Conservation (phyloP, 1,140 invertebrate species). For the Octopus sinensis region DNA sequence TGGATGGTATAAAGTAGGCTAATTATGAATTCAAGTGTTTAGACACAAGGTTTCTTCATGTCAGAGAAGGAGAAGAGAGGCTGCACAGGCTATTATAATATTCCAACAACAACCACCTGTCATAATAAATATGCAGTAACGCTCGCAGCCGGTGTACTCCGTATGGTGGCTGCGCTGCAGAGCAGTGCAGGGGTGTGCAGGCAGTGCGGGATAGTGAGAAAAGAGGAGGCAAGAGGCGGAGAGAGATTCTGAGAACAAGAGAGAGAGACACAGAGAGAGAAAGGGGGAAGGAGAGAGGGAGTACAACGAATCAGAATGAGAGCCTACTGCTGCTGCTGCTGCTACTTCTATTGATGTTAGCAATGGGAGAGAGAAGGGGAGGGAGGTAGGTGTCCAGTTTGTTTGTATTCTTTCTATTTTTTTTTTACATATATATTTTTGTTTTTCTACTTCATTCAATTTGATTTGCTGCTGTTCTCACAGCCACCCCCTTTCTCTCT, state of each 20-base stretch:
- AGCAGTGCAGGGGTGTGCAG: not conserved
- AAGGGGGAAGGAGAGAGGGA: not conserved
- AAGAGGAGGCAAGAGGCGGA: not conserved
- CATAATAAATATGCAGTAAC: slow-evolving; percentile 11
- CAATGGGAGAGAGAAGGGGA: too few species aligned
- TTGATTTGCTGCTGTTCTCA: too few species aligned
- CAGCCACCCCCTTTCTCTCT: too few species aligned
- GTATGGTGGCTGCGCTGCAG: not conserved
- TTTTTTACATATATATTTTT: too few species aligned
- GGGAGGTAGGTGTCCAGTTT: too few species aligned
- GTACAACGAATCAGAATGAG: not conserved
- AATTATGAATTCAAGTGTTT: not conserved
- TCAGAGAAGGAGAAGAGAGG: not conserved
- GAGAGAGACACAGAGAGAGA: not conserved
- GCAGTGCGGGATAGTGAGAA: not conserved
- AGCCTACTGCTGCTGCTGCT: not conserved
- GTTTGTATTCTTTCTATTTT: too few species aligned
- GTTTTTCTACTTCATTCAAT: too few species aligned
- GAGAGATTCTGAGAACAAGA: not conserved
- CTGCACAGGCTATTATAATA: not conserved
- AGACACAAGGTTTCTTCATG: not conserved
- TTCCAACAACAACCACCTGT: slow-evolving; percentile 12
- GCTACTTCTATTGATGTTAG: not conserved
- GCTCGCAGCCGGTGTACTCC: not conserved
- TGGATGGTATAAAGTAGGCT: not conserved